phyloP scores from a whole-genome alignment of 2,888 invertebrate species.

The Amphipoea lucens region DNA sequence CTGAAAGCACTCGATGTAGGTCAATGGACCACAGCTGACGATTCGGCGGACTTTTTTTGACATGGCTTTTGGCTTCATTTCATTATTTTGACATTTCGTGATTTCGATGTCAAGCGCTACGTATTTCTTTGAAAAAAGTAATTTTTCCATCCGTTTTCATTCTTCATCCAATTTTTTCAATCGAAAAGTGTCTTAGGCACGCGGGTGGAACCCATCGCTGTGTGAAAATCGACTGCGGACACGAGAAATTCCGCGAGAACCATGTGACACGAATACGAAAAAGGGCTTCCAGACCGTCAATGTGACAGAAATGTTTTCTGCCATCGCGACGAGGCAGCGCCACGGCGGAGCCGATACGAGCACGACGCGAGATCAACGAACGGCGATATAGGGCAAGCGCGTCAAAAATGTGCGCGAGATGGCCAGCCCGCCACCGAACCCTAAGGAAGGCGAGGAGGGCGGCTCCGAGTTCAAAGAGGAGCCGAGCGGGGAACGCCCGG shows the following conservation, averaged over 20 bases:
- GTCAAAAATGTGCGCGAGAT: constrained; percentile 90
- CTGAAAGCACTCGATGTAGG: constrained; percentile 70
- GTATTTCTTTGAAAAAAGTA: constrained; percentile 87
- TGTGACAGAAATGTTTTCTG: constrained; percentile 91
- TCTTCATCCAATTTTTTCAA: constrained; percentile 77
- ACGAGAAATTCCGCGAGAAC: constrained; percentile 86
- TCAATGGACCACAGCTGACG: constrained; percentile 81
- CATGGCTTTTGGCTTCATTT: constrained; percentile 89
- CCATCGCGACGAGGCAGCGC: constrained; percentile 88
- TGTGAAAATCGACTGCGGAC: constrained; percentile 72
- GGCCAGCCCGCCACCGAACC: constrained; percentile 90
- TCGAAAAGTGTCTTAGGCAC: constrained; percentile 73
- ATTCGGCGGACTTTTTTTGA: constrained; percentile 89
- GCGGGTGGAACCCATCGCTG: constrained; percentile 67
- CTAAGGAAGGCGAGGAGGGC: constrained; percentile 88
- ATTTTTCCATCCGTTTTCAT: constrained; percentile 80
- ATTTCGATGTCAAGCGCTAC: constrained; percentile 90
- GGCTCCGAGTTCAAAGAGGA: constrained; percentile 86
- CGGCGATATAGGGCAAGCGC: constrained; percentile 86
- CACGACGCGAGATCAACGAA: constrained; percentile 84
- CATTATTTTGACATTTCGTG: constrained; percentile 91
- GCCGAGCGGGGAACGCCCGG: constrained; percentile 85
- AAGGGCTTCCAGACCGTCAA: constrained; percentile 90
- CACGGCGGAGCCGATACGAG: constrained; percentile 82
- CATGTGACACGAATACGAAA: constrained; percentile 91